Evolutionary conservation across 2,797 vertebrate species (phyloP), one percentile per base, ranked within the genome.

Genomic region (Lagocephalus sceleratus): DNA sequence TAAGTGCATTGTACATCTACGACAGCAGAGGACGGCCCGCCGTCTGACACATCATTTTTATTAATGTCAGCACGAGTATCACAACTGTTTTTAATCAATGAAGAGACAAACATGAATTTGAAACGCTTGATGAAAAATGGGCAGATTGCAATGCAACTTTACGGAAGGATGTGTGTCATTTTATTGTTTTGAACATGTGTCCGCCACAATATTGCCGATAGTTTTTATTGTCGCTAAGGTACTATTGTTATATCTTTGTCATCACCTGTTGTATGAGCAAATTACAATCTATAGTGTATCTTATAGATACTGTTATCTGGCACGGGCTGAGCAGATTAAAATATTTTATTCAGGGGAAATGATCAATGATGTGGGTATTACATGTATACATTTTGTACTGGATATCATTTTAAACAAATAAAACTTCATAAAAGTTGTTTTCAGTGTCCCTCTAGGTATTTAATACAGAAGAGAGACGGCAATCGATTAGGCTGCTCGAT

Each of bases 231-330:
- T 94, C 94, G 93, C 88, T 91, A 92, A 94, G 95, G 95, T 98
- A 98, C 96, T 94, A 88, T 92, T 90, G 89, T 92, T 91, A 89
- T 93, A 93, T 94, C 81, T 87, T 81, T 87, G 88, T 89, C 84
- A 85, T 84, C 90, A 86, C 80, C 73, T 85, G 63, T 86, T 85
- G 82, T 92, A 81, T 93, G 92, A 92, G 89, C 89, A 92, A 90
- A 92, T 84, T 89, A 90, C 92, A 92, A 93, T 91, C 92, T 35
- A 35, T 91, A 92, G 92, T 97, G 95, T 98, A 97, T 98, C 94
- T 97, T 94, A 97, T 98, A 98, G 96, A 98, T 98, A 98, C 96
- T 94, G 86, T 89, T 90, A 87, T 92, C 88, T 90, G 90, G 92
- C 94, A 94, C 92, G 90, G 93, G 91, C 89, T 91, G 83, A 93